Evolutionary conservation across 2,888 invertebrate species (phyloP), one percentile per base, ranked within the genome.

Genomic region (Pseudococcus viburni): DNA sequence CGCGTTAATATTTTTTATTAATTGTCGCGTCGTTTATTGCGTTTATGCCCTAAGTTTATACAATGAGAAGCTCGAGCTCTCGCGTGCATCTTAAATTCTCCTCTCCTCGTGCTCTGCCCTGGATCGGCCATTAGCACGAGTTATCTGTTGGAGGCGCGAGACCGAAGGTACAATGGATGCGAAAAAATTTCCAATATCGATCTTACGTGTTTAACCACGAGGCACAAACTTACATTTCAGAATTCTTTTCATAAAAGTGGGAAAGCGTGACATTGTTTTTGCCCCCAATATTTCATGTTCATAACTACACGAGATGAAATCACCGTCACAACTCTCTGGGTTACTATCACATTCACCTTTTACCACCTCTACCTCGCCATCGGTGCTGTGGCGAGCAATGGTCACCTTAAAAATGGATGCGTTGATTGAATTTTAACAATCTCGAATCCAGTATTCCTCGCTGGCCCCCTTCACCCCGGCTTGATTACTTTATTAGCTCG

Each of bases 271-370:
- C 86, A 86, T 68, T 86, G 86, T 86, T 86, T 83, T 68, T 86
- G 86, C 86, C n/a, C n/a, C n/a, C n/a, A 48, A 86, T 86, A 86
- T 86, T 86, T n/a, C n/a, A 86, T 86, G 68, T 86, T n/a, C 86
- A 86, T 86, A 42, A 42, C 5, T 73, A 86, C 73, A 73, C 48
- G 26, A 86, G 86, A 86, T 86, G 86, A 86, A 86, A 86, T 86
- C 86, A 48, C 86, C 80, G 19, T 42, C 59, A 64, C 55, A 73
- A 73, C 73, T 59, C 73, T 86, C 73, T 86, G 86, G 86, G 64
- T 86, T 86, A 86, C 86, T 86, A 73, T 68, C 86, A 86, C 86
- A 86, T 86, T 86, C 86, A 86, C 86, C 86, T 86, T 86, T 86
- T 86, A 55, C 39, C 42, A 9, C 42, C 8, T 42, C 85, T 22